These are phyloP conservation scores for Corythornis cristatus DNA, from an alignment of 2,113 vertebrate genomes.

Conservation along the genomic window DNA sequence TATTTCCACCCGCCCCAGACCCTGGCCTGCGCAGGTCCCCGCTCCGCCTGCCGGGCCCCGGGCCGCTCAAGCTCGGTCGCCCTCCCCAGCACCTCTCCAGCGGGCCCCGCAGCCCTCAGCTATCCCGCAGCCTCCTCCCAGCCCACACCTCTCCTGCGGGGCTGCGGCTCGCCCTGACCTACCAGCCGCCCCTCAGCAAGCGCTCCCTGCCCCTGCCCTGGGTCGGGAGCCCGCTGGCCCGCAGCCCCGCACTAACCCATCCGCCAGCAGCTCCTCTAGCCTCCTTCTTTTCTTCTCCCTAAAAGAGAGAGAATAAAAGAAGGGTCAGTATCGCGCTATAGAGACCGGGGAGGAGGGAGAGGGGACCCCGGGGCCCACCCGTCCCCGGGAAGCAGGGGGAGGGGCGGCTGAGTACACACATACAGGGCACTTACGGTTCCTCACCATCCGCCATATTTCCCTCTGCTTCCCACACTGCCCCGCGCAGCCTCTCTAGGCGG, in stretches of 20 bases:
- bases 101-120: neutral
- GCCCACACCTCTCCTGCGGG: conserved; percentile 32
- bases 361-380: conserved; percentile 57
- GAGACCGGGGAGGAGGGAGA: conserved; percentile 73
- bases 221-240: conserved; percentile 43
- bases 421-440: conserved; percentile 91
- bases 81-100: neutral
- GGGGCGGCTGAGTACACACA: conserved; percentile 45
- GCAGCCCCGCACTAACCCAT: conserved; percentile 95
- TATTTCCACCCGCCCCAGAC: neutral
- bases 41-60: neutral
- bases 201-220: conserved; percentile 60
- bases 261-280: conserved; percentile 97
- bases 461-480: conserved; percentile 54
- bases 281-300: conserved; percentile 99
- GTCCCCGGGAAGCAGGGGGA: conserved; percentile 22
- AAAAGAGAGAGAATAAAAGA: conserved; percentile 92
- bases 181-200: conserved; percentile 53
- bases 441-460: conserved; percentile 94
- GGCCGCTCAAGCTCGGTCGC: neutral
- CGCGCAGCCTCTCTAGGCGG: neutral
- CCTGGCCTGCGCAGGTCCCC: neutral
- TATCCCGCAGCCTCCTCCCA: conserved; percentile 24
- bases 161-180: conserved; percentile 61
- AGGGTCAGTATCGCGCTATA: conserved; percentile 83